Conservation (phyloP, 2,113 vertebrate genomes). For the Oryzias curvinotus region DNA sequence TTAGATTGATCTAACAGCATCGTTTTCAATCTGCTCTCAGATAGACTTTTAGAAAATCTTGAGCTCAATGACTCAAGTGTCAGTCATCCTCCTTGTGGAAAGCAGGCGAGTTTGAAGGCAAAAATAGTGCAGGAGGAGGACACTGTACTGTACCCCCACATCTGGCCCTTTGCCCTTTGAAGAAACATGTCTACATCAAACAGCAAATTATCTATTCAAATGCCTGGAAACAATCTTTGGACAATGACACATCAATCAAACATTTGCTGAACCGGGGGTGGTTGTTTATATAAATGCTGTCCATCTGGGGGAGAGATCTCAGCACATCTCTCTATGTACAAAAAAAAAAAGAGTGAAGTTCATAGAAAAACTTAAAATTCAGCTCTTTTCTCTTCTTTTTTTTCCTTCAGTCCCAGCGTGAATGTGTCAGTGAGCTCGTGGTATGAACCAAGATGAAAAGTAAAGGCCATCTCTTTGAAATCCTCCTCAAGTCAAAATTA, state of each 20-base stretch:
- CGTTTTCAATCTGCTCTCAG: slow-evolving; percentile 37
- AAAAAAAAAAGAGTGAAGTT: slow-evolving; percentile 61
- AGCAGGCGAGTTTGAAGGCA: slow-evolving; percentile 47
- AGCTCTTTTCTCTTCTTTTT: slow-evolving; percentile 37
- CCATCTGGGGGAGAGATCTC: slow-evolving; percentile 70
- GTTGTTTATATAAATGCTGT: slow-evolving; percentile 72
- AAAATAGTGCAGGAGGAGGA: slow-evolving; percentile 62
- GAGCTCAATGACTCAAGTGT: slow-evolving; percentile 59
- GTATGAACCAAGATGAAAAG: slow-evolving; percentile 78
- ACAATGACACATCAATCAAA: slow-evolving; percentile 74
- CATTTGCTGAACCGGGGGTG: slow-evolving; percentile 56
- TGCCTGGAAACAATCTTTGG: slow-evolving; percentile 70
- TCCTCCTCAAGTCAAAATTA: slow-evolving; percentile 84
- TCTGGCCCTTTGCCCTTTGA: slow-evolving; percentile 49
- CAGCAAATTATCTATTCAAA: slow-evolving; percentile 73
- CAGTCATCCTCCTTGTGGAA: slow-evolving; percentile 61
- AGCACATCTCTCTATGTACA: slow-evolving; percentile 59
- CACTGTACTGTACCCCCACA: slow-evolving; percentile 63
- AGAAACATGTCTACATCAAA: slow-evolving; percentile 62
- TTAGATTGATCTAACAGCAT: slow-evolving; percentile 50
- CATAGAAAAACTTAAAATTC: slow-evolving; percentile 71
- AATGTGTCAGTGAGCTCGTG: slow-evolving; percentile 75
- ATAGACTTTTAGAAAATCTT: slow-evolving; percentile 50
- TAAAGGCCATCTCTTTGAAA: slow-evolving; percentile 80
- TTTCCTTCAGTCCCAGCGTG: slow-evolving; percentile 62